phyloP scores from a whole-genome alignment of 2,797 vertebrate species.

The Masticophis lateralis region DNA sequence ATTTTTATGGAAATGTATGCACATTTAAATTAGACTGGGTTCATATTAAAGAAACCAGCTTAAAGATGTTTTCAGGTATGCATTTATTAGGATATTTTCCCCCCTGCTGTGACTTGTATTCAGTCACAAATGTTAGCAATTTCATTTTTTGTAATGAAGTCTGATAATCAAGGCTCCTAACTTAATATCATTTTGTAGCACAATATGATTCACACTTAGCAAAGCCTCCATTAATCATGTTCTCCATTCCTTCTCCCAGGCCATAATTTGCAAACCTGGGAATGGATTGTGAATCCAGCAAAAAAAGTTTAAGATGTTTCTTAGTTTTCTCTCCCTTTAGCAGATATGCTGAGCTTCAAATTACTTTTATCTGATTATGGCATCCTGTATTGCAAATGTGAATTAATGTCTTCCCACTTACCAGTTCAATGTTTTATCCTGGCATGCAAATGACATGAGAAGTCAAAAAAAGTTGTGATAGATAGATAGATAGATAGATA shows the following conservation, averaged over 20 bases:
- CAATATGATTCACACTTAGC: conserved; percentile 6
- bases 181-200: conserved; percentile 34
- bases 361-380: neutral
- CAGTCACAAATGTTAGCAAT: conserved; percentile 9
- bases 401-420: neutral
- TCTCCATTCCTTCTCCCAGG: conserved; percentile 15
- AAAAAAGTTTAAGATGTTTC: conserved; percentile 15
- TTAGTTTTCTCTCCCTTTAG: neutral
- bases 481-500: too few species aligned
- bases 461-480: neutral
- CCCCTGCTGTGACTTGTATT: conserved; percentile 19
- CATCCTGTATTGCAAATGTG: neutral
- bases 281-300: conserved; percentile 5
- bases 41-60: conserved; percentile 8
- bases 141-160: conserved; percentile 42
- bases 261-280: neutral
- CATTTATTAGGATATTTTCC: conserved; percentile 28
- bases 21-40: conserved; percentile 31
- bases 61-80: conserved; percentile 29
- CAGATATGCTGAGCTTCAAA: neutral
- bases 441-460: neutral
- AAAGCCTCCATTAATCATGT: neutral
- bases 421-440: neutral
- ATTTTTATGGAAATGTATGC: conserved; percentile 28
- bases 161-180: conserved; percentile 34